phyloP scores from a whole-genome alignment of 2,113 vertebrate genomes.

The Passer montanus region DNA sequence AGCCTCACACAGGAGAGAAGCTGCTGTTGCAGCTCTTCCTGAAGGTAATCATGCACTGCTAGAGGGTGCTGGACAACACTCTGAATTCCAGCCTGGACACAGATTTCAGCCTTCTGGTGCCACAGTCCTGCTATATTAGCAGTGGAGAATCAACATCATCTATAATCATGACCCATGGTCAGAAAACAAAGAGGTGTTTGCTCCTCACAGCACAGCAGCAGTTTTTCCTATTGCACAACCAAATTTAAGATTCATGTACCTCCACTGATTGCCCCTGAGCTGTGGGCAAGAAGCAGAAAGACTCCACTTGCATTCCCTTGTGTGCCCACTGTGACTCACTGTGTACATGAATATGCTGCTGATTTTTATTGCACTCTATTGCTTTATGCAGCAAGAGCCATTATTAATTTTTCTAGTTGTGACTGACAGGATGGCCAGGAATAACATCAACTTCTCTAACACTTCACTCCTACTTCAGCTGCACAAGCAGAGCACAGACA shows the following conservation, averaged over 20 bases:
- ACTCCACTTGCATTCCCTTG: fast-evolving
- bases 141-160: not conserved
- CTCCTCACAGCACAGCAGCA: not conserved
- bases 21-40: not conserved
- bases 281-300: not conserved
- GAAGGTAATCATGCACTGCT: not conserved
- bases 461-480: not conserved
- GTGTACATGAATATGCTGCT: not conserved
- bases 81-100: not conserved
- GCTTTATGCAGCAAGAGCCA: not conserved
- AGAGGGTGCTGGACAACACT: not conserved
- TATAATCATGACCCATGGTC: not conserved
- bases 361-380: not conserved
- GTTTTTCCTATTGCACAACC: not conserved
- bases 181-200: not conserved
- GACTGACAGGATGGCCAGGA: not conserved
- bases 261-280: not conserved
- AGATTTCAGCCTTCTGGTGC: not conserved
- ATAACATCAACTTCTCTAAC: not conserved
- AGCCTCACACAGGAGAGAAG: not conserved
- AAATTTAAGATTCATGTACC: not conserved
- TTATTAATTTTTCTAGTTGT: not conserved
- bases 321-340: fast-evolving
- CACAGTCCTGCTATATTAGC: not conserved
- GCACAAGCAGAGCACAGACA: not conserved